A percentile compares a stretch with the other conserved stretches of the same genome.
phyloP scores from a whole-genome alignment of 2,797 vertebrate genomes.

The Gorsachius magnificus region DNA sequence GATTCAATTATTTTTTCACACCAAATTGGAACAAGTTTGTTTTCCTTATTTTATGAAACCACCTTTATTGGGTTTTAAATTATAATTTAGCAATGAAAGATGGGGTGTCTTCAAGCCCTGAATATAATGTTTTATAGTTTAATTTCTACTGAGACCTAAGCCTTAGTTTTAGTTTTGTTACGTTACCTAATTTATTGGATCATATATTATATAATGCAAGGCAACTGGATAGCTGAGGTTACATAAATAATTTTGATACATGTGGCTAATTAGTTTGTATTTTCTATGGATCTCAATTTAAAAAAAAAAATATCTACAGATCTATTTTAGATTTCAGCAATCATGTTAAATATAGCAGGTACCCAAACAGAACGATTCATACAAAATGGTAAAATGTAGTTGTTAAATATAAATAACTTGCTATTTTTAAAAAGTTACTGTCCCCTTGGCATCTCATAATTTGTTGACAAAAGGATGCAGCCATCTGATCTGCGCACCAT shows the following conservation, averaged over 20 bases:
- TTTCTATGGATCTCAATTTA: constrained; percentile 31
- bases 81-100: constrained; percentile 40
- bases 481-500: neutral
- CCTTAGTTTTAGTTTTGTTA: constrained; percentile 54
- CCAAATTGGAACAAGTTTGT: neutral
- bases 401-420: neutral
- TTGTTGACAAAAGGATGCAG: constrained; percentile 39
- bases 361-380: neutral
- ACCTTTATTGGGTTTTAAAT: constrained; percentile 34
- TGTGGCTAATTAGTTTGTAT: constrained; percentile 69
- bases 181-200: constrained; percentile 69
- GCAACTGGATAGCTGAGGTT: constrained; percentile 58
- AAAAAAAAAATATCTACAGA: neutral
- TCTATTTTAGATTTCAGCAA: constrained; percentile 17
- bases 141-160: constrained; percentile 57
- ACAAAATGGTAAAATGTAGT: neutral
- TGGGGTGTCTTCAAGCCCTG: neutral
- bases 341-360: neutral
- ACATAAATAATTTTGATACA: constrained; percentile 73
- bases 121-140: constrained; percentile 67
- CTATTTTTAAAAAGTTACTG: neutral
- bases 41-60: constrained; percentile 32
- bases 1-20: constrained; percentile 27
- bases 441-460: neutral
- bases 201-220: constrained; percentile 54